Conservation (phyloP, 2,888 invertebrate species). For the Sthenelais limicola region DNA sequence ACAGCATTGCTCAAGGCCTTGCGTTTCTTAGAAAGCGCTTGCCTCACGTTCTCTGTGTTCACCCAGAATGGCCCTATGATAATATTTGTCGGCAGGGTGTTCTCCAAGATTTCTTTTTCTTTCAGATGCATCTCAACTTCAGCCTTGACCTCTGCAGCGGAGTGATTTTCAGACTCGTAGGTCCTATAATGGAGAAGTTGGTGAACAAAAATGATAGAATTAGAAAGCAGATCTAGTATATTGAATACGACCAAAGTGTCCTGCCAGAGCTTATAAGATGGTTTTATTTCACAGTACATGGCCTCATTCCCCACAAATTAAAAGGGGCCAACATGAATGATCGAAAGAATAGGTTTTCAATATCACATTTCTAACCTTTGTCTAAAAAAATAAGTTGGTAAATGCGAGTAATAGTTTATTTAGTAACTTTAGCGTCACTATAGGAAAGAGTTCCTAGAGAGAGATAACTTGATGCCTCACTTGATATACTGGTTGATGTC, state of each 20-base stretch:
- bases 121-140: conserved; percentile 81
- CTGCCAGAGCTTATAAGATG: too few relatives aligned
- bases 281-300: too few relatives aligned
- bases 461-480: conserved; percentile 76
- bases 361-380: neutral
- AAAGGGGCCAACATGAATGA: too few relatives aligned
- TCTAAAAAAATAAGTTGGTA: neutral
- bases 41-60: conserved; percentile 80
- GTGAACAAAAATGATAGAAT: too few relatives aligned
- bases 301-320: too few relatives aligned
- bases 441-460: too few relatives aligned
- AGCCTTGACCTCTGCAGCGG: conserved; percentile 80
- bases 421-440: too few relatives aligned
- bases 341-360: too few relatives aligned
- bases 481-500: conserved; percentile 80
- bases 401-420: too few relatives aligned
- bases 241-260: too few relatives aligned
- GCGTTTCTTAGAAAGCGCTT: conserved; percentile 81
- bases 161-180: conserved; percentile 78
- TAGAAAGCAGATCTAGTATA: too few relatives aligned
- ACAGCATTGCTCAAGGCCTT: conserved; percentile 80
- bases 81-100: conserved; percentile 80
- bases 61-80: conserved; percentile 85
- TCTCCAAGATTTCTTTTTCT: conserved; percentile 79
- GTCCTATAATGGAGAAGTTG: conserved; percentile 65